Base-by-base conservation (phyloP, 2,888 invertebrate species). In the Tenthredo notha region DNA sequence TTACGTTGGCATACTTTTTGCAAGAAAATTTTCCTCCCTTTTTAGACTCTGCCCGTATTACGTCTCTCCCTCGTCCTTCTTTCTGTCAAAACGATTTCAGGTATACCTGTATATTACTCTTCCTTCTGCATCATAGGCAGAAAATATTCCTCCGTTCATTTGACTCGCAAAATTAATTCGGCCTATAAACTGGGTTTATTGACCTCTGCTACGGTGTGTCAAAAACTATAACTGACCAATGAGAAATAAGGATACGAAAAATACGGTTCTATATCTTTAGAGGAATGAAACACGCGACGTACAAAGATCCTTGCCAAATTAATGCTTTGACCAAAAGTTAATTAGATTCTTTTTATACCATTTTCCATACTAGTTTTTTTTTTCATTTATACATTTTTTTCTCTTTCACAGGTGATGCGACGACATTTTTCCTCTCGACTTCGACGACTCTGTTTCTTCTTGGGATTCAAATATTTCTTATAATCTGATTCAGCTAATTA, bases 321-420 rank as follows among this genome's bases (percentile, higher is more conserved):
- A 54, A 77, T 29, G 15, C 25, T 33, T 33, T 50, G 50, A 33
- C 50, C 50, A 61, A 9, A 61, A n/a, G 58, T 37, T 58, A 61
- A 21, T 61, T 61, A 21, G 5, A 29, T 21, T 21, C 4, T 54
- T 78, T n/a, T 3, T 54, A 37, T n/a, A 77, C 29, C 58, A 37
- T 3, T 29, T n/a, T 50, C n/a, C 15, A 33, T 54, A 10, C 2
- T 33, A 25, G 12, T 21, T 21, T 43, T 72, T n/a, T n/a, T 10
- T 25, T 74, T 40, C 1, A 9, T n/a, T n/a, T 6, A 15, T 74
- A 12, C 4, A 9, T 37, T 2, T 43, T 61, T 61, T n/a, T 29
- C n/a, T 25, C 18, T 61, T 80, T 25, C 15, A 18, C 80, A 80
- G 80, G 80, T 80, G 80, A 80, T 58, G 80, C 80, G 80, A 58